Base-by-base conservation (phyloP, 2,888 invertebrate genomes). In the Oithona nana region DNA sequence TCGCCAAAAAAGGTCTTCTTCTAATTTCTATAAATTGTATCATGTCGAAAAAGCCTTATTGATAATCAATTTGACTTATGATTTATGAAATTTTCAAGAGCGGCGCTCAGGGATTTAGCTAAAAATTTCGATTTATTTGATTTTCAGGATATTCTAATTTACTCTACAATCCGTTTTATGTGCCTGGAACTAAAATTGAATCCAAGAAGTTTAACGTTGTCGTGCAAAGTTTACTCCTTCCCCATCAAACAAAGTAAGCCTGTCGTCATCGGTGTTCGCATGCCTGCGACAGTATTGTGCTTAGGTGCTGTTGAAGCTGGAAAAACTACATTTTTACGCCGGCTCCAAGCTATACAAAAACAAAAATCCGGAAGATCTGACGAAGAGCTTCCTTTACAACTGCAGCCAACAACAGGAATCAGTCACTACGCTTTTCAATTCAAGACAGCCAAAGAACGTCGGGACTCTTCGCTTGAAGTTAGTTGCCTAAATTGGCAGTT, bases 101-200 rank as follows among this genome's bases (percentile, higher is more conserved):
- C n/a, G n/a, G n/a, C n/a, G n/a, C n/a, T n/a, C n/a, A n/a, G n/a
- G n/a, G n/a, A n/a, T n/a, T n/a, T n/a, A n/a, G n/a, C n/a, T n/a
- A n/a, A n/a, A n/a, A n/a, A n/a, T n/a, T n/a, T n/a, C n/a, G n/a
- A n/a, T n/a, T n/a, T n/a, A n/a, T n/a, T n/a, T n/a, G n/a, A n/a
- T n/a, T n/a, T n/a, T n/a, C n/a, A n/a, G n/a, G n/a, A 49, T 97
- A 94, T 72, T 87, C 90, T 1, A 92, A 95, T 73, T 86, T 90
- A 66, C 84, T 97, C 64, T 93, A 90, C 70, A 94, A 95, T 76
- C 95, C 97, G 55, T 97, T 98, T 74, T 93, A 95, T 75, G 81
- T 86, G 70, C 92, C 94, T 30, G 93, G 93, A 29, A 88, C 92
- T 69, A 81, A 83, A 67, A 84, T 97, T 57, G 81, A 79, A 54